Conservation (phyloP, 2,797 vertebrate genomes). For the Scarus forsteni region DNA sequence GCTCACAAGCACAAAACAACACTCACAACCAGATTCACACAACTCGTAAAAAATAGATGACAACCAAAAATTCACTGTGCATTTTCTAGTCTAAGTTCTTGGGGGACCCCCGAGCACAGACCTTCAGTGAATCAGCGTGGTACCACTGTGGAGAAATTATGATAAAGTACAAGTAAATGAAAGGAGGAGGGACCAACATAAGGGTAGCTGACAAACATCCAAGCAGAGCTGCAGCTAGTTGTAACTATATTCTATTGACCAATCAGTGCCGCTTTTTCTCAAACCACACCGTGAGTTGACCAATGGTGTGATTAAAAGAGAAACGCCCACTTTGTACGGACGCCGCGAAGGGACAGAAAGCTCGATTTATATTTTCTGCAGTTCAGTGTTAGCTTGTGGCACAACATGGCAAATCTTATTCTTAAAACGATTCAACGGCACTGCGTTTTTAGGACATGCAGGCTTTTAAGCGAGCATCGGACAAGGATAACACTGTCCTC, state of each 20-base stretch:
- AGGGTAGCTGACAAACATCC: slow-evolving; percentile 34
- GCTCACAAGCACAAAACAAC: not conserved
- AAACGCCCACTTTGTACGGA: slow-evolving; percentile 70
- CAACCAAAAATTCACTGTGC: not conserved
- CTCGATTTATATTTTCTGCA: rapidly evolving
- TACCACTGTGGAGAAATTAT: too few species aligned
- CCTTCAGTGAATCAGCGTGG: too few species aligned
- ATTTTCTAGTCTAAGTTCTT: not conserved
- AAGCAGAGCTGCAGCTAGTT: slow-evolving; percentile 55
- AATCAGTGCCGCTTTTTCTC: slow-evolving; percentile 51
- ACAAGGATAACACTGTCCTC: slow-evolving; percentile 22
- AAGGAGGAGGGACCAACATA: too few species aligned
- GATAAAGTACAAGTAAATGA: slow-evolving; percentile 34
- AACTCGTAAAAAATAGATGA: not conserved
- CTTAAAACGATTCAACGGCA: slow-evolving; percentile 55
- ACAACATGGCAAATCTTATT: slow-evolving; percentile 67
- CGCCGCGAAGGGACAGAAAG: slow-evolving; percentile 39
- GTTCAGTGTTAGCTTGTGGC: slow-evolving; percentile 16
- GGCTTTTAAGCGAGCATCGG: slow-evolving; percentile 33
- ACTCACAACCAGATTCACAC: not conserved
- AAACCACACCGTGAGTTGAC: slow-evolving; percentile 48
- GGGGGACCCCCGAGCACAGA: rapidly evolving
- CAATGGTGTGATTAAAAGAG: slow-evolving; percentile 70
- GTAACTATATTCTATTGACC: slow-evolving; percentile 45
- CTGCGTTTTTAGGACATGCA: slow-evolving; percentile 48